Base-by-base conservation (phyloP, 2,888 invertebrate genomes). In the Tridacna gigas region DNA sequence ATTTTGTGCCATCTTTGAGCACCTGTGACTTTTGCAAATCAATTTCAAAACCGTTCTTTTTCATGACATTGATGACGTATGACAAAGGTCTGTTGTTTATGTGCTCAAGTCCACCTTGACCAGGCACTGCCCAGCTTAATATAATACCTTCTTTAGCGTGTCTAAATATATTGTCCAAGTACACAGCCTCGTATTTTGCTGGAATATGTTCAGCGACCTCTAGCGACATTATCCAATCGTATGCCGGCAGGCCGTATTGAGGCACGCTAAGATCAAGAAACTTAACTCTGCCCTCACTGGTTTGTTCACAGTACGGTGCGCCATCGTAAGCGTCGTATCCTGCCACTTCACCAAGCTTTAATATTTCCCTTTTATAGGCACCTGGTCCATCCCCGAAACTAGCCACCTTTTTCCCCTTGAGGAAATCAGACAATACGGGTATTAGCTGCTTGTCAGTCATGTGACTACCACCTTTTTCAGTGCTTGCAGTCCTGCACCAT, bases 181-280 rank as follows among this genome's bases (percentile, higher is more conserved):
- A 89, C 13, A 83, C 65, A 28, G 65, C 65, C 74, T 89, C 88
- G 28, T 63, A 88, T 22, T 88, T 9, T 20, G 47, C 28, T 26
- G 89, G 89, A 63, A 89, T 88, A 73, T 89, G 89, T 74, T 89
- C 89, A 4, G 89, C 89, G 2, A 89, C 85, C 71, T 90, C 90
- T n/a, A 90, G 69, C 73, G 89, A 88, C 56, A 90, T 81, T 13
- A 89, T 75, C 89, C 89, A 90, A 67, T 90, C 89, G 76, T 85
- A 89, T 0, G 86, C 22, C 37, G 89, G 89, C 12, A 90, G 56
- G 15, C 89, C 90, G 74, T 80, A 90, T 77, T 90, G 90, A 48
- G 89, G 86, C 18, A 86, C 82, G 22, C 89, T 89, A 63, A 90
- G 67, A 61, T 90, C 90, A 9, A 90, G 74, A 69, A 86, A 90